Conservation (phyloP, 30 jellyfish, hydroid and myxozoan species). For the Chironex yamaguchii region DNA sequence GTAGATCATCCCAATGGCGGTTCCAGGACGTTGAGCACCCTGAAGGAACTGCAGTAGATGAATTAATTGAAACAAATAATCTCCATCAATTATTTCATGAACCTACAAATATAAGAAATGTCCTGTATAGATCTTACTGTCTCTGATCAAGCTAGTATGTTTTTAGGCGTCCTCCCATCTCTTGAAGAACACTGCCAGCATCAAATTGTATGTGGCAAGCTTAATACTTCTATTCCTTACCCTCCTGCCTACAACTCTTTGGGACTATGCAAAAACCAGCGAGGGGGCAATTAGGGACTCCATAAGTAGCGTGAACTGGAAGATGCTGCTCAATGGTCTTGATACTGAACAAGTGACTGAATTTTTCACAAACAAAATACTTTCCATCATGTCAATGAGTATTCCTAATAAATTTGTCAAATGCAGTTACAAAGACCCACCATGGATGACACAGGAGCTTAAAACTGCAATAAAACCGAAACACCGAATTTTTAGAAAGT, state of each 20-base stretch:
- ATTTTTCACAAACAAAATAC: slow-evolving; percentile 26
- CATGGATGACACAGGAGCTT: slow-evolving; percentile 49
- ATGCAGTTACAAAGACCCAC: slow-evolving; percentile 46
- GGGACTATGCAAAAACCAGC: slow-evolving; percentile 22
- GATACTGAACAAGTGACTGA: slow-evolving; percentile 44
- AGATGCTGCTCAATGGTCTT: slow-evolving; percentile 23
- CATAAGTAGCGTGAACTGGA: slow-evolving; percentile 35
- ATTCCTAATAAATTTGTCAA: slow-evolving; percentile 30
- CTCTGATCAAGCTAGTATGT: slow-evolving; percentile 3
- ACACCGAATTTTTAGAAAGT: slow-evolving; percentile 41
- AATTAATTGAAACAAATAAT: slow-evolving; percentile 6
- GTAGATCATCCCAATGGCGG: slow-evolving; percentile 69
- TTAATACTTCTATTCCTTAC: not conserved
- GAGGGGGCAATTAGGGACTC: not conserved
- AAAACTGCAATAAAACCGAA: slow-evolving; percentile 52
- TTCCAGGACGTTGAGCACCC: slow-evolving; percentile 39
- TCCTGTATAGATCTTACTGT: slow-evolving; percentile 12
- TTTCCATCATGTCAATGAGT: not conserved
- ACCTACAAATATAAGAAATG: slow-evolving; percentile 13
- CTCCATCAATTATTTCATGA: slow-evolving; percentile 18
- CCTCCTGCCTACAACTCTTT: slow-evolving; percentile 11
- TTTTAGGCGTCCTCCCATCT: slow-evolving; percentile 32
- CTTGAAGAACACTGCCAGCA: slow-evolving; percentile 19
- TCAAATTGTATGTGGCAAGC: slow-evolving; percentile 16
- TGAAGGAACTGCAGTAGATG: slow-evolving; percentile 9